Conservation (phyloP, 2,113 vertebrate species). For the Columba livia region DNA sequence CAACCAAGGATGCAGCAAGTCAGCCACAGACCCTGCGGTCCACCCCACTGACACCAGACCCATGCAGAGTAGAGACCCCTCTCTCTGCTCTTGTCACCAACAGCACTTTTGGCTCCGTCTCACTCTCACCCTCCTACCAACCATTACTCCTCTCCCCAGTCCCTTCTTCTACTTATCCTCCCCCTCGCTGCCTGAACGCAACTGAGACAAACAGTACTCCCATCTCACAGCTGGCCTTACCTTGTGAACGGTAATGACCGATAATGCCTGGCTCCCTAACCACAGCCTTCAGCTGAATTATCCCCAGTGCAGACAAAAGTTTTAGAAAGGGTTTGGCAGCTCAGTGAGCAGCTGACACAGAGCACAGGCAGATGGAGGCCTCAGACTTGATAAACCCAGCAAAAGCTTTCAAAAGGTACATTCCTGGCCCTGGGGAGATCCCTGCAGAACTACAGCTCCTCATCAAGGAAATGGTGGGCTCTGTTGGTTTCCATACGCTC, state of each 20-base stretch:
- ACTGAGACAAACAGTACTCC: not conserved
- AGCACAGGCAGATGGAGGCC: not conserved
- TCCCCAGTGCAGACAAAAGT: not conserved
- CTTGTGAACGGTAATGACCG: not conserved
- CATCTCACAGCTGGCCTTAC: not conserved
- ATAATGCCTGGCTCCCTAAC: not conserved
- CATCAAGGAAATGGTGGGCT: not conserved
- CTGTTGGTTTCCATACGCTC: not conserved
- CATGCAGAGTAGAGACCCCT: not conserved
- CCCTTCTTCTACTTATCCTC: not conserved
- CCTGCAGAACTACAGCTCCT: not conserved
- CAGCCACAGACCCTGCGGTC: not conserved
- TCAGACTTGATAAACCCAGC: not conserved
- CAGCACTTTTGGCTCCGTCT: not conserved
- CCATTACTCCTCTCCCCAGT: not conserved
- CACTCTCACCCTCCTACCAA: not conserved
- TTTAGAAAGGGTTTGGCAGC: constrained; percentile 31
- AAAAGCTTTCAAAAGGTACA: not conserved
- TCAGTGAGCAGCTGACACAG: not conserved
- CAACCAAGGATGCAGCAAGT: not conserved
- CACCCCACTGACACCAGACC: rapidly evolving
- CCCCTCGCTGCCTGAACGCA: not conserved
- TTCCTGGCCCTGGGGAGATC: not conserved
- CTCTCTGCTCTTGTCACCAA: not conserved
- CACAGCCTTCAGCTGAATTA: constrained; percentile 25